These are phyloP conservation scores for Sula dactylatra DNA, from an alignment of 2,113 vertebrate genomes.

Conservation along the genomic window DNA sequence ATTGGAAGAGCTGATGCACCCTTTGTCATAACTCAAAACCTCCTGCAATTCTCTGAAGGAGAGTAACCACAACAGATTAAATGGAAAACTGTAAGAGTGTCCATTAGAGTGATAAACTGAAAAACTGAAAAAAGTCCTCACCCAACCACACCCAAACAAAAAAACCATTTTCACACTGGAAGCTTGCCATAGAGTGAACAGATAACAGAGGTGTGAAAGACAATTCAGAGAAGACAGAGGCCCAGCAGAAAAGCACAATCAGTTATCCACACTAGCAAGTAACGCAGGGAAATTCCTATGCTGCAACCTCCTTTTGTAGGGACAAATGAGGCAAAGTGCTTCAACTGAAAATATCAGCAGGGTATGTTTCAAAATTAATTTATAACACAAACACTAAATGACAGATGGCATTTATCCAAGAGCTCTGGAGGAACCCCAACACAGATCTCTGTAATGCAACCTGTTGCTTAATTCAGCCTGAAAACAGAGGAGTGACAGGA, in stretches of 20 bases:
- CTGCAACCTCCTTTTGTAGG: neutral
- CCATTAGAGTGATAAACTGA: neutral
- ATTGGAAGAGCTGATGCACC: rapidly evolving
- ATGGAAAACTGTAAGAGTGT: neutral
- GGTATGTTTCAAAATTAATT: neutral
- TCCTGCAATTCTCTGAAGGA: neutral
- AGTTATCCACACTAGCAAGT: neutral
- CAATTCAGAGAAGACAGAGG: neutral
- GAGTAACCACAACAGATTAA: neutral
- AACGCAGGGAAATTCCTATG: neutral
- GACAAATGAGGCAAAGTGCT: neutral
- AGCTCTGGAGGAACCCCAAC: neutral
- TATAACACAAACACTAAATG: neutral
- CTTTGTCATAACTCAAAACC: neutral
- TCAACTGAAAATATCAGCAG: neutral
- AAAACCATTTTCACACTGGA: neutral
- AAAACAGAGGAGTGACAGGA: neutral
- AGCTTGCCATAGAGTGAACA: neutral
- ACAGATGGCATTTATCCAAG: neutral
- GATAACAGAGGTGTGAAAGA: neutral
- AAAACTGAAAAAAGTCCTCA: neutral
- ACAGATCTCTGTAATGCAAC: neutral
- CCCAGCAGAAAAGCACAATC: neutral
- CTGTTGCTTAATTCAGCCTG: neutral
- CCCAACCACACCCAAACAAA: neutral